Base-by-base conservation (phyloP, 2,888 invertebrate species). In the Nudaria mundana region DNA sequence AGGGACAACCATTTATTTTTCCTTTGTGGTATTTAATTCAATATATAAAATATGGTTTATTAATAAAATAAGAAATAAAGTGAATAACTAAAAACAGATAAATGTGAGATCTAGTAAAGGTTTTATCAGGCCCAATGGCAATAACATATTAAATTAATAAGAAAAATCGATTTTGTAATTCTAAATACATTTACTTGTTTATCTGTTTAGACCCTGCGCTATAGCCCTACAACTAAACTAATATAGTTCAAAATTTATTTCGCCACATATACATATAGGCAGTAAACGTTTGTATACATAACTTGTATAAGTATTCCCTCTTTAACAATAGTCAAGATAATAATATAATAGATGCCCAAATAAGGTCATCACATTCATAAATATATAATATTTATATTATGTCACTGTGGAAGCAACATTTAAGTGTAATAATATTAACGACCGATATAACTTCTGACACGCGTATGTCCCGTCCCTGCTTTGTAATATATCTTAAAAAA, bases 191-290 rank as follows among this genome's bases (percentile, higher is more conserved):
- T 12, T 28, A 16, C 12, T 25, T 20, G 29, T 38, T 37, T 44
- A 54, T 44, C 14, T 41, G 50, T 34, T 46, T 16, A 6, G 13
- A 42, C 44, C 55, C 44, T 52, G 40, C 48, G 11, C 22, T 22
- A 42, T 23, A 37, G 14, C 40, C 15, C 15, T 24, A 38, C 28
- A 54, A 33, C 15, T 20, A 42, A 47, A 51, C 55, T 44, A 55
- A 56, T 37, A 46, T 38, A 38, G 13, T 30, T 37, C 16, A 31
- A 37, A 20, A n/a, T n/a, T 5, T 20, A 54, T 47, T 41, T 25
- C 41, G 8, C 48, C 33, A 10, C 16, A 16, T 5, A 33, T 12
- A 30, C 30, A 52, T 25, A 33, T 34, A 52, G 33, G 20, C 37
- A 33, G 18, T 28, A 30, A 37, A 39, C 25, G 7, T 34, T 30